Evolutionary conservation across 2,888 invertebrate genomes (phyloP), one percentile per base, ranked within the genome.

Genomic region (Halocaridina rubra): DNA sequence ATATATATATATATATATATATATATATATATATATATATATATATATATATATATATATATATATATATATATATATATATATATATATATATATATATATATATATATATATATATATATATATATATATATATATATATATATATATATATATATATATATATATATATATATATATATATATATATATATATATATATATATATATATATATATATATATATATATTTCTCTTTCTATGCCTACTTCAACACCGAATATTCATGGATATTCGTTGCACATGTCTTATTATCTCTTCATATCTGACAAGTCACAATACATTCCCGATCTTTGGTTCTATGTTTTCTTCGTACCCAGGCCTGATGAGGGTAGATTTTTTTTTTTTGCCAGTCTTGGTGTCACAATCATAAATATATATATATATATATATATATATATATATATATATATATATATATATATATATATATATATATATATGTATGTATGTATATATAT

Each of bases 401-500:
- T n/a, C n/a, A n/a, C n/a, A n/a, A n/a, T n/a, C n/a, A n/a, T n/a
- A n/a, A n/a, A n/a, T n/a, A n/a, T 33, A 3, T 75, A 39, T 46
- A 46, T 75, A 24, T 27, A 19, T 67, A 27, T 76, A 32, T 81
- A 59, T 76, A 61, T 64, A 27, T 61, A 59, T 81, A 61, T 81
- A 61, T 74, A 61, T 64, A 59, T 81, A 46, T 67, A 39, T 67
- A 69, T 82, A 69, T 67, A 77, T 78, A 69, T 82, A 67, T 82
- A 77, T 82, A 67, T 82, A 53, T 79, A 80, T 80, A 72, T 80
- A 53, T 53, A 80, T 80, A 59, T 80, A 53, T 80, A 59, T 80
- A 59, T 80, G 29, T 80, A 53, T 80, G 29, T 80, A 53, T 80
- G 29, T 80, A 46, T 80, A 46, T 80, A 46, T 80, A 46, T 80